A percentile compares a stretch with the other conserved stretches of the same genome.
phyloP scores from a whole-genome alignment of 2,113 vertebrate genomes.

The Forbesichthys papilliferus region DNA sequence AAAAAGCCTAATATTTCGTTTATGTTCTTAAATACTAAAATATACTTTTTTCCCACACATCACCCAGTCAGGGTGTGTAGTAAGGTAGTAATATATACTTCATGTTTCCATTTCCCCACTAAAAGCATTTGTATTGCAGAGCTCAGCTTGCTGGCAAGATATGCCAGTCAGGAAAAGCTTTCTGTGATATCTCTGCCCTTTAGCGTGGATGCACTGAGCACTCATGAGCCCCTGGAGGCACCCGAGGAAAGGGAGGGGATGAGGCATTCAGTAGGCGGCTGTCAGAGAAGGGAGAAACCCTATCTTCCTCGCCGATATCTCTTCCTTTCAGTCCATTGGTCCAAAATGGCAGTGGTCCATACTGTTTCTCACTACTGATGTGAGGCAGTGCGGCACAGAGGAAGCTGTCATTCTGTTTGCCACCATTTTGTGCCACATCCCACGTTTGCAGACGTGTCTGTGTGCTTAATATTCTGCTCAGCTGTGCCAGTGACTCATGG shows the following conservation, averaged over 20 bases:
- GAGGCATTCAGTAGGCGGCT: background rate
- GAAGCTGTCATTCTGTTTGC: conserved; percentile 19
- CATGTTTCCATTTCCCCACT: conserved; percentile 7
- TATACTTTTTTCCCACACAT: background rate
- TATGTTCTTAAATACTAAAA: conserved; percentile 5
- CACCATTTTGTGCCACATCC: conserved; percentile 60
- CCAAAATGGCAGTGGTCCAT: background rate
- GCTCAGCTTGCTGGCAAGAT: conserved; percentile 2
- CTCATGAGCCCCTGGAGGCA: background rate
- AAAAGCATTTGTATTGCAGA: background rate
- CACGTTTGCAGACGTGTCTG: background rate
- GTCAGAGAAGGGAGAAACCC: background rate
- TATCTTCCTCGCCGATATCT: background rate
- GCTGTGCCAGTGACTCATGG: conserved; percentile 69
- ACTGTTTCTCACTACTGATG: background rate
- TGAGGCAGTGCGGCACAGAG: conserved; percentile 8
- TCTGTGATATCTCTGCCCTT: conserved; percentile 30
- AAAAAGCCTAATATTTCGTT: background rate
- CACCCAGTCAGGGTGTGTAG: conserved; percentile 6
- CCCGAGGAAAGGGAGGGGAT: background rate
- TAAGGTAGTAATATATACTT: background rate
- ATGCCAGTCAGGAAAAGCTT: background rate
- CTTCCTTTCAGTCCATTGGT: background rate
- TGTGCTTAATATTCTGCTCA: conserved; percentile 71
- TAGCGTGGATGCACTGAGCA: conserved; percentile 31